These are phyloP conservation scores for Hydrolagus affinis DNA, from an alignment of 2,113 vertebrate species.

Conservation along the genomic window DNA sequence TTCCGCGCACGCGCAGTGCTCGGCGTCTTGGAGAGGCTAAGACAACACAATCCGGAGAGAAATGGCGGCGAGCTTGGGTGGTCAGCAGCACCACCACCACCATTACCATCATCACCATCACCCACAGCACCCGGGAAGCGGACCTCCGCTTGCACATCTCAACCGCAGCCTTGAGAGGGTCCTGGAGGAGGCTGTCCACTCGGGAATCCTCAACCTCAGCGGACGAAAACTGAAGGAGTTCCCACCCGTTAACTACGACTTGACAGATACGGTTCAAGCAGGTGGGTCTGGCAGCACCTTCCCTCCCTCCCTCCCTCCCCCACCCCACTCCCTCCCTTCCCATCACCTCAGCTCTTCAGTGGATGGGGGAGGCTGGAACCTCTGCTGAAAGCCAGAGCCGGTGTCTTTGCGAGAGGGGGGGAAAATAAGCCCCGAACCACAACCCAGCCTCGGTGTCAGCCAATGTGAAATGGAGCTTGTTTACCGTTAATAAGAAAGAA, in stretches of 20 bases:
- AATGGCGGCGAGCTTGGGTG: slow-evolving; percentile 83
- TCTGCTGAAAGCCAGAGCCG: neutral
- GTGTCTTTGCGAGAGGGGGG: neutral
- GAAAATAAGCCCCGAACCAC: too few species aligned
- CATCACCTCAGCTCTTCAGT: neutral
- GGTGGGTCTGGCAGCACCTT: slow-evolving; percentile 54
- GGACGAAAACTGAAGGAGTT: slow-evolving; percentile 92
- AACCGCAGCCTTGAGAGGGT: slow-evolving; percentile 79
- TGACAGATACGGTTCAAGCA: slow-evolving; percentile 88
- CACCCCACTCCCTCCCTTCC: neutral
- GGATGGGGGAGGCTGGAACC: neutral
- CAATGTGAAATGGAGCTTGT: too few species aligned
- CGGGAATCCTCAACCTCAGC: slow-evolving; percentile 83
- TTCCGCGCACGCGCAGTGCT: slow-evolving; percentile 41
- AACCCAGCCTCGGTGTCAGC: too few species aligned
- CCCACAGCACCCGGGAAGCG: slow-evolving; percentile 60
- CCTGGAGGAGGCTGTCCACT: slow-evolving; percentile 83
- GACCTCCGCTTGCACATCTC: slow-evolving; percentile 66
- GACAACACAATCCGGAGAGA: slow-evolving; percentile 42
- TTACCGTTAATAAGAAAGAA: too few species aligned
- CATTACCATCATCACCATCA: slow-evolving; percentile 57
- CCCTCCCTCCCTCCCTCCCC: neutral
- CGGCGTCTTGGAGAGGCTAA: slow-evolving; percentile 34
- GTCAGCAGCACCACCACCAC: slow-evolving; percentile 42
- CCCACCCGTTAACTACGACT: slow-evolving; percentile 77